A percentile compares a stretch with the other conserved stretches of the same genome.
Conservation (phyloP, 1,140 invertebrate species). For the Drosophila sproati region DNA sequence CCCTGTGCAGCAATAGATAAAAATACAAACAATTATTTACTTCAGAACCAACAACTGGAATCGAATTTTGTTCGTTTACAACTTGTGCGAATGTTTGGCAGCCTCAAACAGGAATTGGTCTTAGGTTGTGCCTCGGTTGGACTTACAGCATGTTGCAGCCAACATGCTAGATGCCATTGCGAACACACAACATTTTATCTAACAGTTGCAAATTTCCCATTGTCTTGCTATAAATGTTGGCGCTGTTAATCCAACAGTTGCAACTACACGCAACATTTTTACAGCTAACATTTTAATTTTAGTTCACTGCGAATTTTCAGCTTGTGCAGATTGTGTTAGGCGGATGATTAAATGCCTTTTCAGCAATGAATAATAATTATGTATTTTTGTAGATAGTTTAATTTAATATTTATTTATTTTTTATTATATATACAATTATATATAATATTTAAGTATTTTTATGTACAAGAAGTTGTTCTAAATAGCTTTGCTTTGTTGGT, state of each 20-base stretch:
- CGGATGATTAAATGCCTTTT: background rate
- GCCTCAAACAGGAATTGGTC: too few relatives aligned
- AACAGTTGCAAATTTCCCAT: background rate
- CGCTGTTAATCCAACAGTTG: background rate
- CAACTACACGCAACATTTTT: too few relatives aligned
- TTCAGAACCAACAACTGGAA: too few relatives aligned
- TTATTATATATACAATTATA: background rate
- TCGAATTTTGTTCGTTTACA: too few relatives aligned
- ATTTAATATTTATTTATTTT: background rate
- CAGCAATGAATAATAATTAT: background rate
- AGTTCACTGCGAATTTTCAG: background rate
- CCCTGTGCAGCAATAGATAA: too few relatives aligned
- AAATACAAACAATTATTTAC: too few relatives aligned
- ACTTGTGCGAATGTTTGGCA: background rate
- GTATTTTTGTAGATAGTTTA: background rate
- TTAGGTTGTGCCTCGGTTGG: background rate
- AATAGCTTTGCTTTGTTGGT: background rate
- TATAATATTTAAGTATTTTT: too few relatives aligned
- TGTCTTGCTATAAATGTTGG: background rate
- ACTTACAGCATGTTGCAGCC: background rate
- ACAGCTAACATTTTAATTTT: background rate
- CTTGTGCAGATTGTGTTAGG: too few relatives aligned
- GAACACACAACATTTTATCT: background rate
- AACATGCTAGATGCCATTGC: conserved; percentile 2
- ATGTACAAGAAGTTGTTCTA: too few relatives aligned